Percentiles rank a stretch among this genome's conserved stretches.
Conservation (phyloP, 2,113 vertebrate genomes). For the Cottus gobio region DNA sequence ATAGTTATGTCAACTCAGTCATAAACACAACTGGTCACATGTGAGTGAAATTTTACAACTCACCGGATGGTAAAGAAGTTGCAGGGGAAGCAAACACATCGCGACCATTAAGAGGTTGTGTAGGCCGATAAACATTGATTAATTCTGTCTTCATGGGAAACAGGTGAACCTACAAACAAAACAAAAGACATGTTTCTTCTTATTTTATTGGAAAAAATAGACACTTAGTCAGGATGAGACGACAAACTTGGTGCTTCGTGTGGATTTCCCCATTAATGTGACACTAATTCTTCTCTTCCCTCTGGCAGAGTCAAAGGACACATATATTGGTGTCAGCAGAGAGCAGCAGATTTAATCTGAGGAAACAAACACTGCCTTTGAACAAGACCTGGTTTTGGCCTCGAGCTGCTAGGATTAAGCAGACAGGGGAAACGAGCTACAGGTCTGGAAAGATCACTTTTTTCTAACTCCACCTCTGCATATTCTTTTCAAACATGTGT, state of each 20-base stretch:
- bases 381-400: not conserved
- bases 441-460: not conserved
- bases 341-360: not conserved
- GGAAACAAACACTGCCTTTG: not conserved
- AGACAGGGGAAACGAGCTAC: not conserved
- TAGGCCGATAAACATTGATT: slow-evolving; percentile 49
- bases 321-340: not conserved
- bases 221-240: no score
- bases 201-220: not conserved
- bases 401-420: no score
- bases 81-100: slow-evolving; percentile 58
- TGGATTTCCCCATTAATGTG: not conserved
- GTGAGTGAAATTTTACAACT: slow-evolving; percentile 12
- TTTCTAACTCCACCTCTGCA: not conserved
- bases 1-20: not conserved
- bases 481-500: not conserved
- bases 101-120: slow-evolving; percentile 47
- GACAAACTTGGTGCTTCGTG: not conserved
- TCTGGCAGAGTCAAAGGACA: not conserved
- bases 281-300: not conserved
- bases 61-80: slow-evolving; percentile 37
- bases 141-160: slow-evolving; percentile 41
- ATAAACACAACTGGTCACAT: not conserved
- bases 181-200: not conserved
- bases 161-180: slow-evolving; percentile 41